A percentile compares a stretch with the other conserved stretches of the same genome.
phyloP scores from a whole-genome alignment of 2,888 invertebrate genomes.

The Frankliniella intonsa region DNA sequence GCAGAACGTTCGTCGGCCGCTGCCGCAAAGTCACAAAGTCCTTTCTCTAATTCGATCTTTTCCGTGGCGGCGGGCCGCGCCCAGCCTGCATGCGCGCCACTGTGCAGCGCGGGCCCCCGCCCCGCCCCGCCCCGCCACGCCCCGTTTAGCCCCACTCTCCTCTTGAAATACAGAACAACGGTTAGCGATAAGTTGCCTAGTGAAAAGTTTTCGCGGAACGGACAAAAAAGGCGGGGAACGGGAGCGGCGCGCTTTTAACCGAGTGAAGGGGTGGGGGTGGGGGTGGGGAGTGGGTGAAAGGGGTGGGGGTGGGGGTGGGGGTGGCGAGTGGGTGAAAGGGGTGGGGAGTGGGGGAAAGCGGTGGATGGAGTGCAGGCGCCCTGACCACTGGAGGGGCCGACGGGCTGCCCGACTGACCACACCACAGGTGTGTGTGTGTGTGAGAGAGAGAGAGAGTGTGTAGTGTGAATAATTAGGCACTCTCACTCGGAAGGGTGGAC shows the following conservation, averaged over 20 bases:
- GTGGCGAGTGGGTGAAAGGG: conserved; percentile 32
- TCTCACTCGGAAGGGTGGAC: too few relatives aligned
- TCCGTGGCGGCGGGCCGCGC: too few relatives aligned
- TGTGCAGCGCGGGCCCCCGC: too few relatives aligned
- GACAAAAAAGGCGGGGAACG: neutral
- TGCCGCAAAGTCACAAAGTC: too few relatives aligned
- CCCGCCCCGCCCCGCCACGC: conserved; percentile 42
- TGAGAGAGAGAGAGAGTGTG: conserved; percentile 40
- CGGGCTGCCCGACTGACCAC: too few relatives aligned
- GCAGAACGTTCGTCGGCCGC: too few relatives aligned
- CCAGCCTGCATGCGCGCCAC: too few relatives aligned
- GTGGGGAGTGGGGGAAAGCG: conserved; percentile 36
- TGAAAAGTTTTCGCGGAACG: conserved; percentile 16
- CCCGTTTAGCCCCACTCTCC: too few relatives aligned
- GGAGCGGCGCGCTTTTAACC: conserved; percentile 4
- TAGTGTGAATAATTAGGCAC: neutral
- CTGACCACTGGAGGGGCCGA: too few relatives aligned
- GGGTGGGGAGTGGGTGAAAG: conserved; percentile 31
- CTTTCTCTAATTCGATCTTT: too few relatives aligned
- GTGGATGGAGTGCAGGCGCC: conserved; percentile 32
- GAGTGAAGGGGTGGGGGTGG: conserved; percentile 30
- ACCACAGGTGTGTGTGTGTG: too few relatives aligned
- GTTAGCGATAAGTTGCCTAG: conserved; percentile 28
- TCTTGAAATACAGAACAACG: conserved; percentile 50
- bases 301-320: conserved; percentile 32